Percentiles rank a stretch among this genome's conserved stretches.
phyloP scores from a whole-genome alignment of 2,888 invertebrate genomes.

The Blomia tropicalis region DNA sequence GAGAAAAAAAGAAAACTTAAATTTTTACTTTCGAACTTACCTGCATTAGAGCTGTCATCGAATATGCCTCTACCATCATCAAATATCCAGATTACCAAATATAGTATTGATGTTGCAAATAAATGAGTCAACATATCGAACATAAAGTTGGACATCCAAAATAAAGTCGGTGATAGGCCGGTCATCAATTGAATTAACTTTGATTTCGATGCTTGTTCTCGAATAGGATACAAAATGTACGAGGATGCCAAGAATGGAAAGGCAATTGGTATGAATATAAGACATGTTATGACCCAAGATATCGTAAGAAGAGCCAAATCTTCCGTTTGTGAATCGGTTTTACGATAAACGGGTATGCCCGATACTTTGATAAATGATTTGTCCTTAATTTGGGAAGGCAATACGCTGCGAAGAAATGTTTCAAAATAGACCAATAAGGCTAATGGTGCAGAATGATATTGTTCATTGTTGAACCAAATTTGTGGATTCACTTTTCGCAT shows the following conservation, averaged over 20 bases:
- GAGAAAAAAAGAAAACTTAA: background rate
- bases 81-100: constrained; percentile 14
- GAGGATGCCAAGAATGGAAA: constrained; percentile 26
- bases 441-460: constrained; percentile 19
- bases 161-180: constrained; percentile 19
- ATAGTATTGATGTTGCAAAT: constrained; percentile 14
- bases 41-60: no score
- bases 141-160: constrained; percentile 22
- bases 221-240: constrained; percentile 26
- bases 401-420: background rate
- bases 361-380: background rate
- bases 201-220: constrained; percentile 24
- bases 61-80: constrained; percentile 16
- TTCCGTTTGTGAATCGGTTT: background rate
- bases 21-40: background rate
- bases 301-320: background rate
- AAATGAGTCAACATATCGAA: constrained; percentile 22
- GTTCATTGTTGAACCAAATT: constrained; percentile 23
- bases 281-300: constrained; percentile 6
- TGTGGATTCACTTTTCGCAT: background rate
- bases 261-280: constrained; percentile 21
- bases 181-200: constrained; percentile 26
- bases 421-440: constrained; percentile 14
- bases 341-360: background rate
- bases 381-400: background rate